Evolutionary conservation across 2,797 vertebrate genomes (phyloP).

Genomic region (Falco naumanni): DNA sequence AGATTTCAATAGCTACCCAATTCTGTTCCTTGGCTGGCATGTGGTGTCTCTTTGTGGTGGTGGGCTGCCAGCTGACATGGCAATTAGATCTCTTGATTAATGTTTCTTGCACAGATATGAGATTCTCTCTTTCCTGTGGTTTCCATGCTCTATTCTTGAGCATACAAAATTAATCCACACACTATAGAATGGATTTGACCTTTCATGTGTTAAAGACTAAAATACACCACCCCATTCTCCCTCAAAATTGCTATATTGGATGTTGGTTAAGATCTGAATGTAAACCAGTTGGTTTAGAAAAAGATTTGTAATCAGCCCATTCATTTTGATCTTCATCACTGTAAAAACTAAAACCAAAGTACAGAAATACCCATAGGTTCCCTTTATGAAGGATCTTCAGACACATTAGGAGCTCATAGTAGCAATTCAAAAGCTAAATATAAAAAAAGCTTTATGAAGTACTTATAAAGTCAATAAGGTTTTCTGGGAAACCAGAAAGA

Average conservation of each 20-base stretch:
- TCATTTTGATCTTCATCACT: background rate
- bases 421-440: slow-evolving; percentile 55
- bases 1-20: background rate
- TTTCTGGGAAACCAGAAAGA: slow-evolving; percentile 28
- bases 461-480: slow-evolving; percentile 33
- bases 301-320: background rate
- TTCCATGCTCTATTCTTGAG: background rate
- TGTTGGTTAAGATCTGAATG: background rate
- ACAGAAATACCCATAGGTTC: slow-evolving; percentile 3
- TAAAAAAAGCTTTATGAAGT: slow-evolving; percentile 54
- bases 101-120: background rate
- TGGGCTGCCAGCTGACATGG: background rate
- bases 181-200: background rate
- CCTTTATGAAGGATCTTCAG: slow-evolving; percentile 36
- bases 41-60: background rate
- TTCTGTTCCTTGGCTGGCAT: background rate
- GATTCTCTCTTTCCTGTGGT: background rate
- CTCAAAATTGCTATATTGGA: background rate
- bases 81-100: background rate
- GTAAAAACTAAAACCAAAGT: background rate
- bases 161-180: background rate
- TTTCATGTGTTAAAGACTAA: background rate
- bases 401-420: slow-evolving; percentile 21
- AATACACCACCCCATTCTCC: background rate
- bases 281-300: background rate